These are phyloP conservation scores for Margarornis squamiger DNA, from an alignment of 2,797 vertebrate genomes.

Conservation along the genomic window DNA sequence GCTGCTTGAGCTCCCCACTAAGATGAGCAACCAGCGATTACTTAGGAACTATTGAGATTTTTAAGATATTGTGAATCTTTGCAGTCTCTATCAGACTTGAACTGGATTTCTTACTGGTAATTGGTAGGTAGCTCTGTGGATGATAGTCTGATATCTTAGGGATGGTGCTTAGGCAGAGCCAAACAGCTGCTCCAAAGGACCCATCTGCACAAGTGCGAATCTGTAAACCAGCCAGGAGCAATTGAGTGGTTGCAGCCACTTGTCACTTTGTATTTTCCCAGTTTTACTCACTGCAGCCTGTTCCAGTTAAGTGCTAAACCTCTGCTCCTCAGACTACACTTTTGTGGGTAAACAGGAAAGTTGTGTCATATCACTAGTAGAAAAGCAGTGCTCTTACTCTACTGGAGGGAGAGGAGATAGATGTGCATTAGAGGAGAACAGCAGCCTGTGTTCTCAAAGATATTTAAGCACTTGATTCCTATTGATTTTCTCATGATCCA, in stretches of 20 bases:
- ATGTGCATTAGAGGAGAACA: background rate
- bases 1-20: background rate
- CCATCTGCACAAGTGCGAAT: background rate
- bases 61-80: background rate
- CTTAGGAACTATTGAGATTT: background rate
- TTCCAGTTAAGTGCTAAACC: background rate
- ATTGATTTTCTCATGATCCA: conserved; percentile 4
- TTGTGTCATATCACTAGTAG: background rate
- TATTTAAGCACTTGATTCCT: background rate
- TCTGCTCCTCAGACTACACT: background rate
- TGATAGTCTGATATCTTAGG: background rate
- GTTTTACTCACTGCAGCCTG: background rate
- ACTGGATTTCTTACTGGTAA: background rate
- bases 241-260: background rate
- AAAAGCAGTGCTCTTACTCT: background rate
- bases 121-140: background rate
- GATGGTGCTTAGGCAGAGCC: background rate
- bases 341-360: background rate
- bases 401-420: background rate
- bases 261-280: background rate
- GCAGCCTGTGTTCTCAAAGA: background rate
- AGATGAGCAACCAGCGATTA: background rate
- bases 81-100: background rate
- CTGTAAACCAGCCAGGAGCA: background rate
- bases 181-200: background rate